Conservation (phyloP, 2,797 vertebrate genomes). For the Orestias chungarensis region DNA sequence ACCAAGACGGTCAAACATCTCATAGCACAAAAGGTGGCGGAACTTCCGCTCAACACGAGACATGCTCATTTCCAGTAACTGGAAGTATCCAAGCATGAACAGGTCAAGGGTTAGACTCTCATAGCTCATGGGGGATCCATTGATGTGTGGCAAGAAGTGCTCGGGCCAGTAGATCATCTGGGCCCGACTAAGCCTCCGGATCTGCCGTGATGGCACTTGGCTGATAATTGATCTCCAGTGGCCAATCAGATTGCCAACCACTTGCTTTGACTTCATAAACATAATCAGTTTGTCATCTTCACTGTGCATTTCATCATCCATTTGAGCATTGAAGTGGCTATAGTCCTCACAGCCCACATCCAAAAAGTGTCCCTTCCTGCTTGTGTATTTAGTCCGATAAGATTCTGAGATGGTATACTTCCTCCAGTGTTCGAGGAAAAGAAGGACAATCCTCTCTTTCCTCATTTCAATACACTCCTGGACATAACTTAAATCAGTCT, state of each 20-base stretch:
- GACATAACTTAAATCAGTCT: slow-evolving; percentile 83
- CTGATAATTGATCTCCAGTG: slow-evolving; percentile 91
- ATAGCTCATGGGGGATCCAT: slow-evolving; percentile 83
- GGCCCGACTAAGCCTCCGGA: slow-evolving; percentile 83
- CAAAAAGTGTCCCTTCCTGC: slow-evolving; percentile 61
- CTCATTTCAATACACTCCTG: slow-evolving; percentile 86
- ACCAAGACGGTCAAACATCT: slow-evolving; percentile 96
- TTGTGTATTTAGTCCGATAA: slow-evolving; percentile 70
- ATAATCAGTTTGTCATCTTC: slow-evolving; percentile 84
- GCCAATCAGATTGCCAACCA: slow-evolving; percentile 87
- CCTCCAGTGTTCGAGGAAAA: slow-evolving; percentile 96
- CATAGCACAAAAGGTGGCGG: slow-evolving; percentile 94
- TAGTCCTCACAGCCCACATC: slow-evolving; percentile 65
- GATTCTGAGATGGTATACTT: slow-evolving; percentile 85
- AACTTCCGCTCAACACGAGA: slow-evolving; percentile 91
- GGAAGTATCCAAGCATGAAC: slow-evolving; percentile 99
- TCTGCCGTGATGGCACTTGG: slow-evolving; percentile 85
- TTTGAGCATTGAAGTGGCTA: slow-evolving; percentile 54
- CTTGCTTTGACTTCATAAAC: slow-evolving; percentile 88
- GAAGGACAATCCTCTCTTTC: slow-evolving; percentile 90
- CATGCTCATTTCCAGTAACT: slow-evolving; percentile 95
- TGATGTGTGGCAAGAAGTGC: slow-evolving; percentile 91
- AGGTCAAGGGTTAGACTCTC: slow-evolving; percentile 93
- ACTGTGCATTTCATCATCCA: slow-evolving; percentile 63
- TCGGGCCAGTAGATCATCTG: slow-evolving; percentile 93